These are phyloP conservation scores for Henricia sp. DNA, from an alignment of 53 echinoderm and acorn worm species.

Conservation along the genomic window DNA sequence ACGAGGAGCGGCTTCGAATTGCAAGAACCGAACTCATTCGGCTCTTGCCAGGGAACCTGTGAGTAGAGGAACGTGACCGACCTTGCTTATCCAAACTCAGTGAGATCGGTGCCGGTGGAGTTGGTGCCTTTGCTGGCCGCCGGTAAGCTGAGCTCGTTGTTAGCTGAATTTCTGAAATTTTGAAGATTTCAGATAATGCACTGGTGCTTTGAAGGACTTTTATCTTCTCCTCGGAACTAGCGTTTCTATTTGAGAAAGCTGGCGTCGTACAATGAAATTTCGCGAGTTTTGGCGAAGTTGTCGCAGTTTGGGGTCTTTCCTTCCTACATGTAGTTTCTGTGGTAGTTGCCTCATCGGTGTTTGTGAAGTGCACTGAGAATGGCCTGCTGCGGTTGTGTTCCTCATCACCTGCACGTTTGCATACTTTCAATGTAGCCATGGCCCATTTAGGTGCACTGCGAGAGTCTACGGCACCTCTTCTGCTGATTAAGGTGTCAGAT, in stretches of 20 bases:
- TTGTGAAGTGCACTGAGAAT: background rate
- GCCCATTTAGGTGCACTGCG: constrained; percentile 55
- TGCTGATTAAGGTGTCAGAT: constrained; percentile 12
- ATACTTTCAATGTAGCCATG: constrained; percentile 26
- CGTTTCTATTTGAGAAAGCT: background rate
- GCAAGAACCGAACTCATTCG: background rate
- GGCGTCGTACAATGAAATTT: background rate
- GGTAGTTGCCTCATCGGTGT: background rate
- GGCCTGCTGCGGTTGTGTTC: constrained; percentile 13
- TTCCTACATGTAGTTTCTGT: background rate
- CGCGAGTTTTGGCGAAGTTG: constrained; percentile 17
- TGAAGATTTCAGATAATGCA: constrained; percentile 19
- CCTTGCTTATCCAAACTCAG: background rate
- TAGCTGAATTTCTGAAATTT: constrained; percentile 38
- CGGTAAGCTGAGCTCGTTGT: constrained; percentile 35
- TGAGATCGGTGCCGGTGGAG: constrained; percentile 3
- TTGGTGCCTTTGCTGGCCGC: constrained; percentile 17
- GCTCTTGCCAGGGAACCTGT: background rate
- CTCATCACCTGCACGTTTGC: background rate
- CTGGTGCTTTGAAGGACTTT: background rate
- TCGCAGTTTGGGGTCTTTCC: constrained; percentile 27
- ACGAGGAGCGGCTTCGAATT: constrained; percentile 13
- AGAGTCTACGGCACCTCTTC: constrained; percentile 46
- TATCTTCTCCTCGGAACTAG: background rate
- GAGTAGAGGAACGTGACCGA: constrained; percentile 1